Base-by-base conservation (phyloP, 2,888 invertebrate species). In the Anthophora plumipes region DNA sequence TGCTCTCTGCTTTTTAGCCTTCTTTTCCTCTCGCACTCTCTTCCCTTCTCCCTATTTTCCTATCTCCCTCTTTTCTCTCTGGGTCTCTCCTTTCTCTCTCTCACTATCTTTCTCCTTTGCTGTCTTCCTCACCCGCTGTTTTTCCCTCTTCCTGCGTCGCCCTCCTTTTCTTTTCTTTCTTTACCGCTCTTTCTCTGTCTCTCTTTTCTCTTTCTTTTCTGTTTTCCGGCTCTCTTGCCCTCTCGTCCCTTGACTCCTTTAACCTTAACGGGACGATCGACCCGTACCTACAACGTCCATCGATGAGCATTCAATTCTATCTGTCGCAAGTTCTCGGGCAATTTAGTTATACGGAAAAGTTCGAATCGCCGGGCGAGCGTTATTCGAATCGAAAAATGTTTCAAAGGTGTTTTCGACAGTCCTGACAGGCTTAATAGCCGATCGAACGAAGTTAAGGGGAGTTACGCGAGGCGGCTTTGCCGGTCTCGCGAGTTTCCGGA, bases 271-370 rank as follows among this genome's bases (percentile, higher is more conserved):
- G 9, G 17, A 48, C 76, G 52, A 76, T 78, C 79, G 79, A 77
- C 71, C 79, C 55, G 46, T 31, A 31, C 31, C 46, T 39, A 20
- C 75, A 54, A n/a, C 59, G 57, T 50, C 76, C 64, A 31, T 37
- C 76, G 76, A 70, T 59, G 70, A 64, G 60, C 78, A 59, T 79
- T 77, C 78, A 70, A 79, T 77, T 79, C 77, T 79, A 79, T 70
- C 70, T 77, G 78, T 79, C 78, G 70, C 77, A 46, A 77, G 64
- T 79, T 77, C 57, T 46, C 64, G 57, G 60, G 52, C 77, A 70
- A 77, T 79, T 64, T 64, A 69, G 69, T 69, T 69, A 64, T 63
- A 78, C 59, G 76, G 63, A 69, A 31, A 76, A 77, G 76, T 77
- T 76, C 46, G 63, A 57, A 76, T 76, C 75, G 60, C 46, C 46